Conservation (phyloP, 2,888 invertebrate species). For the Agelastica alni region DNA sequence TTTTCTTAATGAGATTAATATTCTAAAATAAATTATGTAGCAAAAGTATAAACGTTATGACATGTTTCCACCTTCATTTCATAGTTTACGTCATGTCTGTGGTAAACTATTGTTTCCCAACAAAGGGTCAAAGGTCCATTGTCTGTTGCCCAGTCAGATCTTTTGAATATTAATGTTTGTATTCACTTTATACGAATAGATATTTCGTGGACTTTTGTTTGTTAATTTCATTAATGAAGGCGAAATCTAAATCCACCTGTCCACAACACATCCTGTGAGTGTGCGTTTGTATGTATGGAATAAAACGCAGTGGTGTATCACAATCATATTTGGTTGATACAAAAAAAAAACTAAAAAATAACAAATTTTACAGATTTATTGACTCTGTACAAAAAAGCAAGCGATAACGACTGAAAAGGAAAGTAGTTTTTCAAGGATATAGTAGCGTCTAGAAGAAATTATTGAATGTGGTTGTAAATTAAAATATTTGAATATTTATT, state of each 20-base stretch:
- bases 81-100: background rate
- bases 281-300: constrained; percentile 8
- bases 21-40: too few species aligned
- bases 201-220: constrained; percentile 21
- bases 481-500: too few species aligned
- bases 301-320: constrained; percentile 2
- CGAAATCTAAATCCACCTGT: constrained; percentile 25
- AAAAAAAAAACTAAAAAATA: too few species aligned
- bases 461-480: too few species aligned
- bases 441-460: too few species aligned
- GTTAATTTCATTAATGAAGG: constrained; percentile 25
- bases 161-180: constrained; percentile 28
- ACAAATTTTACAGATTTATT: too few species aligned
- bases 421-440: too few species aligned
- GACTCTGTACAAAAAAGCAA: too few species aligned
- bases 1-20: too few species aligned
- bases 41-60: too few species aligned
- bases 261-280: constrained; percentile 22
- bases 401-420: too few species aligned
- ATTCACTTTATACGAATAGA: constrained; percentile 16
- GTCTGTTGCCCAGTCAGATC: constrained; percentile 18
- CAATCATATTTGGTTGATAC: background rate
- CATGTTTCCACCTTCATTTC: too few species aligned
- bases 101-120: constrained; percentile 18
- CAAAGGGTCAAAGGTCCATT: constrained; percentile 23